phyloP scores from a whole-genome alignment of 2,797 vertebrate genomes.

The Spizella passerina region DNA sequence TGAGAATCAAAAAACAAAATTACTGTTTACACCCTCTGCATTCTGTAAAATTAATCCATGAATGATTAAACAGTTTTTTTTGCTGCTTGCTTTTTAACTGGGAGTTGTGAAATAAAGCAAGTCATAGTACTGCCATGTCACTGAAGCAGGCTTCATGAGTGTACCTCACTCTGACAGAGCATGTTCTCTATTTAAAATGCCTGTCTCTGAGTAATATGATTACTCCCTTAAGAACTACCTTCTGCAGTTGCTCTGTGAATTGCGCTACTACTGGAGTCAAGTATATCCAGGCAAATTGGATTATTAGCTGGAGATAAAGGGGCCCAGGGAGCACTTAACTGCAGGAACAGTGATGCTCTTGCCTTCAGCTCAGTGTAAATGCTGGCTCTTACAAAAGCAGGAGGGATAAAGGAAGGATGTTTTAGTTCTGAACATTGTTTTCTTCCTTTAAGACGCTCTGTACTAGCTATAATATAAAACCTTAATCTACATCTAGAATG shows the following conservation, averaged over 20 bases:
- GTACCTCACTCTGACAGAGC: neutral
- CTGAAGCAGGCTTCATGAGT: neutral
- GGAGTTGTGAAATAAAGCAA: neutral
- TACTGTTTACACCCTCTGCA: neutral
- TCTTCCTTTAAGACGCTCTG: neutral
- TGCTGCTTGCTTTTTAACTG: neutral
- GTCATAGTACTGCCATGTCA: neutral
- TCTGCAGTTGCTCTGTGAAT: neutral
- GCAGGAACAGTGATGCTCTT: neutral
- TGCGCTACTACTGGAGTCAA: constrained; percentile 6
- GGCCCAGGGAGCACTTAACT: constrained; percentile 23
- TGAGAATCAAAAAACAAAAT: neutral
- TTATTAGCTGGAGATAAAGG: constrained; percentile 47
- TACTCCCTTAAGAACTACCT: constrained; percentile 21
- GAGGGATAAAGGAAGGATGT: neutral
- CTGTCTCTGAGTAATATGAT: neutral
- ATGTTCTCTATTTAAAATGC: neutral
- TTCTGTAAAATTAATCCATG: neutral
- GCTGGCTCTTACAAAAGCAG: neutral
- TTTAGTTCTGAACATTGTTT: neutral
- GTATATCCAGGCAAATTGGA: constrained; percentile 6
- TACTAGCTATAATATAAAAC: neutral
- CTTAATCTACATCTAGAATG: neutral
- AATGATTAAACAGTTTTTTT: constrained; percentile 8
- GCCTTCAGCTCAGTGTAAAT: neutral